Percentiles rank a stretch among this genome's conserved stretches.
Conservation (phyloP, 2,888 invertebrate species). For the Diogma glabrata region DNA sequence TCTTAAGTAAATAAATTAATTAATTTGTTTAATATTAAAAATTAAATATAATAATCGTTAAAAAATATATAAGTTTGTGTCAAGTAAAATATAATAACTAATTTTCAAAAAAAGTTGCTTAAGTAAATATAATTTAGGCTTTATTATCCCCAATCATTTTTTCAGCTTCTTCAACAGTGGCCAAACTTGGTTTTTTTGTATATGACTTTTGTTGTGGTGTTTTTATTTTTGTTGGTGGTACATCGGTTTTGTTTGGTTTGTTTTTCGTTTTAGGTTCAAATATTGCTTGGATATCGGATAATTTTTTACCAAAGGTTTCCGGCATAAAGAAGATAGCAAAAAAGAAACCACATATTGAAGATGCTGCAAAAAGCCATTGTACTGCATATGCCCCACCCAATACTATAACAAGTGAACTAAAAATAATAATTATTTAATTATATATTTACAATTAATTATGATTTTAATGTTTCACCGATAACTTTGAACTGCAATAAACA, state of each 20-base stretch:
- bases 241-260: constrained; percentile 8
- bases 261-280: constrained; percentile 30
- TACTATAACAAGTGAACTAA: constrained; percentile 16
- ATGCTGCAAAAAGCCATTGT: constrained; percentile 43
- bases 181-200: constrained; percentile 14
- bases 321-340: constrained; percentile 38
- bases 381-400: constrained; percentile 39
- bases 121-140: too few relatives aligned
- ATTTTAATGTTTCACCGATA: constrained; percentile 35
- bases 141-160: constrained; percentile 18
- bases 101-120: too few relatives aligned
- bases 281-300: constrained; percentile 47
- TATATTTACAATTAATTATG: too few relatives aligned
- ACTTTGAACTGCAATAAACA: constrained; percentile 45
- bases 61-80: too few relatives aligned
- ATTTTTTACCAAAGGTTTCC: constrained; percentile 50
- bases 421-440: background rate
- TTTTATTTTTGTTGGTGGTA: background rate
- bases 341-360: constrained; percentile 33
- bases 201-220: constrained; percentile 1
- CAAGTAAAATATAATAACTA: too few relatives aligned
- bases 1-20: too few relatives aligned
- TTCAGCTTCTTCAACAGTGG: constrained; percentile 21
- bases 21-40: too few relatives aligned
- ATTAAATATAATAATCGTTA: too few relatives aligned